These are phyloP conservation scores for Hirtodrosophila duncani DNA, from an alignment of 2,888 invertebrate species.

Conservation along the genomic window DNA sequence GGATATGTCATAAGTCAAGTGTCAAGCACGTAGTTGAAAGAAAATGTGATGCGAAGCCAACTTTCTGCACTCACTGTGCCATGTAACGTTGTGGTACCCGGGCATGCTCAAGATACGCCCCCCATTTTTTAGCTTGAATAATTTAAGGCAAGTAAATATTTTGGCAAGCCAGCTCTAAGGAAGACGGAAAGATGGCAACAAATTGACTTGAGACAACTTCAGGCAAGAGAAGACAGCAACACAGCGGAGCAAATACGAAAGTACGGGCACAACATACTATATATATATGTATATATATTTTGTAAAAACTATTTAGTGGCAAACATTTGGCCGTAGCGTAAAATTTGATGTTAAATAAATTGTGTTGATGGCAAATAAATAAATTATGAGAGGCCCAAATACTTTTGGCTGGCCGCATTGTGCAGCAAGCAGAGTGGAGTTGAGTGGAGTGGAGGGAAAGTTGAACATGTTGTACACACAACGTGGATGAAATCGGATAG, in stretches of 20 bases:
- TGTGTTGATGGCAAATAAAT: slow-evolving; percentile 56
- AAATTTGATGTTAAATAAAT: slow-evolving; percentile 51
- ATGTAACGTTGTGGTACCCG: not conserved
- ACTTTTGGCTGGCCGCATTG: slow-evolving; percentile 30
- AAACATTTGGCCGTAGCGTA: slow-evolving; percentile 43
- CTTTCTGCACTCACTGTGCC: slow-evolving; percentile 35
- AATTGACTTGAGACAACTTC: slow-evolving; percentile 55
- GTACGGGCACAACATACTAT: slow-evolving; percentile 1
- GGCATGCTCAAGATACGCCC: slow-evolving; percentile 2
- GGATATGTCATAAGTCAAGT: slow-evolving; percentile 43
- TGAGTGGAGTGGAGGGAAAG: not conserved
- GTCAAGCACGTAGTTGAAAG: slow-evolving; percentile 14
- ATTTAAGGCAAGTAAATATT: slow-evolving; percentile 44
- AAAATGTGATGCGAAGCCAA: slow-evolving; percentile 11
- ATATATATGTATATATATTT: slow-evolving; percentile 50
- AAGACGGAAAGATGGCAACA: slow-evolving; percentile 38
- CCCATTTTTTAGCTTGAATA: slow-evolving; percentile 24
- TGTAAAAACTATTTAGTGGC: slow-evolving; percentile 61
- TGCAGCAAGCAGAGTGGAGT: slow-evolving; percentile 2
- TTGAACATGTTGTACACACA: slow-evolving; percentile 14
- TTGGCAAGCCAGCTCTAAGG: slow-evolving; percentile 20
- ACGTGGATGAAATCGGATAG: slow-evolving; percentile 22
- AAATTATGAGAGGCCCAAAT: slow-evolving; percentile 52
- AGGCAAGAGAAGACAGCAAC: slow-evolving; percentile 1
- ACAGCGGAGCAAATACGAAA: not conserved